Evolutionary conservation across 2,888 invertebrate genomes (phyloP), one percentile per base, ranked within the genome.

Genomic region (Xylota sylvarum): DNA sequence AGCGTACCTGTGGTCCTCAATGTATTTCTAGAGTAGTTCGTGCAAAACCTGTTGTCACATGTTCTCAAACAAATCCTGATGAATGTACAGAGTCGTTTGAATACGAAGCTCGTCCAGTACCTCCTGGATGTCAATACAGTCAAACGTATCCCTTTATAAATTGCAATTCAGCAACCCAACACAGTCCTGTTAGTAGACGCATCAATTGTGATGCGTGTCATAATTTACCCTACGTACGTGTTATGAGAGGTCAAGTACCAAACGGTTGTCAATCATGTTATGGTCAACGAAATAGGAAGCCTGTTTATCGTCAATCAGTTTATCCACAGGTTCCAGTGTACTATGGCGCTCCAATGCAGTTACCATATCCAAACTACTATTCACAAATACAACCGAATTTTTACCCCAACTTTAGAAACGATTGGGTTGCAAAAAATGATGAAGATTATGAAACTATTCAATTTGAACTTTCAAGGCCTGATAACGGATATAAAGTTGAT

Each of bases 21-120:
- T 92, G 92, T 14, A 90, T 90, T 72, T 88, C 91, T 1, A 89
- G 91, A 1, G 89, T 91, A 0, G 90, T 92, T 89, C 77, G 89
- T 48, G 90, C 90, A 14, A 89, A 89, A 32, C 89, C 88, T 0
- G 88, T 90, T 0, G 88, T 89, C 0, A 79, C 88, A 0, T 91
- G 91, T 62, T 79, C 65, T 6, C 72, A 87, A 30, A 74, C 87
- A 1, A 50, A 80, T 35, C 88, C 89, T 0, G 80, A 89, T 9
- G 84, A 89, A 0, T 91, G 91, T 43, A 87, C 76, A 0, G 89
- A 90, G 69, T 86, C 88, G 5, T 56, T 91, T 0, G 89, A 90
- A 55, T 91, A 91, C 86, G 74, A 89, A 37, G 90, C 91, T 4
- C 79, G 88, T 4, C 80, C 79, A 0, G 52, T 70, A 4, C 88